Percentiles rank a stretch among this genome's conserved stretches.
phyloP scores from a whole-genome alignment of 2,113 vertebrate species.

The Austrofundulus limnaeus region DNA sequence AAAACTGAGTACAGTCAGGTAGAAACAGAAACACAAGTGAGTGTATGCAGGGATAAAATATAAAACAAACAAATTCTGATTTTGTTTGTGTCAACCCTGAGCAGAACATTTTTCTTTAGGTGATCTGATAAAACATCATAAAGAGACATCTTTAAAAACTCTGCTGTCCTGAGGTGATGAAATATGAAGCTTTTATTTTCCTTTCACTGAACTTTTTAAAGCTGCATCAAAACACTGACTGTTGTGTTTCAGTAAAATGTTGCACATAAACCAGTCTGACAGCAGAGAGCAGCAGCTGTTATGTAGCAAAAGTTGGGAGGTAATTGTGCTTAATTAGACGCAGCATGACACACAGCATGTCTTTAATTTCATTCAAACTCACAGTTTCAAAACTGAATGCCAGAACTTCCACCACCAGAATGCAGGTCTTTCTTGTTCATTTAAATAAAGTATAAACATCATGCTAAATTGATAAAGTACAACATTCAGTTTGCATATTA shows the following conservation, averaged over 20 bases:
- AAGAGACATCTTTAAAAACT: no score
- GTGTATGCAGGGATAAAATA: neutral
- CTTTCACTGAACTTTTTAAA: neutral
- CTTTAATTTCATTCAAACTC: constrained; percentile 36
- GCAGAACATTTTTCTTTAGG: no score
- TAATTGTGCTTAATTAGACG: constrained; percentile 32
- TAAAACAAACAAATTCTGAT: no score
- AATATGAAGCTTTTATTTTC: no score
- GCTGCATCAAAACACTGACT: no score
- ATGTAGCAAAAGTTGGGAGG: constrained; percentile 13
- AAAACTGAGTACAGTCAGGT: constrained; percentile 78
- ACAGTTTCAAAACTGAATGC: constrained; percentile 6
- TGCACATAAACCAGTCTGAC: constrained; percentile 8
- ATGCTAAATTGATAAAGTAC: neutral
- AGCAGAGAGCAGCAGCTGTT: constrained; percentile 11
- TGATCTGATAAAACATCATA: no score
- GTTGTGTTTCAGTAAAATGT: constrained; percentile 1
- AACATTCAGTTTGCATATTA: neutral
- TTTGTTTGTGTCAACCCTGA: no score
- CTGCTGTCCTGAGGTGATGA: no score
- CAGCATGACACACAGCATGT: constrained; percentile 38
- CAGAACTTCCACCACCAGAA: constrained; percentile 6
- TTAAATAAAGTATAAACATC: neutral
- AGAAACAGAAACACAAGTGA: constrained; percentile 19
- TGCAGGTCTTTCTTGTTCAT: neutral